Evolutionary conservation across 2,888 invertebrate genomes (phyloP).

Genomic region (Aradus depressus): DNA sequence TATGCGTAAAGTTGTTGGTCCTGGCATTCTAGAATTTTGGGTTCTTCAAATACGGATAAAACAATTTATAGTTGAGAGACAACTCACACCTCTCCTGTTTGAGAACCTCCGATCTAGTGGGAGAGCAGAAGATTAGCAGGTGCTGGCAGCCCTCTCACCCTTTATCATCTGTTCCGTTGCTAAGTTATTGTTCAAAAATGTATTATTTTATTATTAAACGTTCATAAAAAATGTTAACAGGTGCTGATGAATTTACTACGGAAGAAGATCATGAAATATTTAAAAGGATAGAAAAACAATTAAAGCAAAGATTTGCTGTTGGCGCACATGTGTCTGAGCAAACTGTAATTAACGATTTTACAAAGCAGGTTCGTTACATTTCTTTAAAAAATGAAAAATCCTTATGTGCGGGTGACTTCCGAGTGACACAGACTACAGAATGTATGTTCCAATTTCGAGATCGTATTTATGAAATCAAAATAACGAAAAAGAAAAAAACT

Average conservation of each 20-base stretch:
- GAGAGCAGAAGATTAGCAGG: no score
- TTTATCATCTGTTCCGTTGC: not conserved
- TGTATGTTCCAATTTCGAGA: no score
- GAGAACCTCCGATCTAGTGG: no score
- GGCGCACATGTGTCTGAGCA: conserved; percentile 95
- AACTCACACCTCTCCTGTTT: no score
- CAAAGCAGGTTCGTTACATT: conserved; percentile 29
- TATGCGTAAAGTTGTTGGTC: no score
- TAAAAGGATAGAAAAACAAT: conserved; percentile 80
- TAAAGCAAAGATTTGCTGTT: conserved; percentile 86
- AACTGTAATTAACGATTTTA: conserved; percentile 61
- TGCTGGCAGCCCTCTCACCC: not conserved
- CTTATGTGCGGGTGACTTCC: not conserved
- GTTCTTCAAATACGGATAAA: no score
- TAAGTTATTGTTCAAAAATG: not conserved
- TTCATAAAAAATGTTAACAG: conserved; percentile 39
- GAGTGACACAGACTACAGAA: not conserved
- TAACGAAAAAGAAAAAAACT: no score
- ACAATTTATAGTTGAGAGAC: no score
- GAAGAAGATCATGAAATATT: conserved; percentile 88
- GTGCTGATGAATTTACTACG: conserved; percentile 95
- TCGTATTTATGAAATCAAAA: no score
- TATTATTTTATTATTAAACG: not conserved
- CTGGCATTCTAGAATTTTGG: no score
- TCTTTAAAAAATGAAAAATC: not conserved